Conservation (phyloP, 1,140 invertebrate species). For the Sinella curviseta region DNA sequence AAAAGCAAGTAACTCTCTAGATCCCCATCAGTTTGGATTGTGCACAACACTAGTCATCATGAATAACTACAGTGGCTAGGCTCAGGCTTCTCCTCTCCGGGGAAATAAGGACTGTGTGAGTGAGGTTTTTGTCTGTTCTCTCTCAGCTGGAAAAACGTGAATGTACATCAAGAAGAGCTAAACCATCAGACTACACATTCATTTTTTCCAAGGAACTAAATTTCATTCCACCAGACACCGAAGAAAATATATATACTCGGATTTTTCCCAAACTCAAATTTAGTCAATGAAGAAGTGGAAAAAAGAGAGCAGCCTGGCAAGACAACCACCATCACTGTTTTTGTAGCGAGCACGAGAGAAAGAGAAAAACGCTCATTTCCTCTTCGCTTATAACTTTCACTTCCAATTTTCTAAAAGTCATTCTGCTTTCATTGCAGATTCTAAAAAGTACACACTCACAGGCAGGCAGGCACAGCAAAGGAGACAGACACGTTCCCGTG, state of each 20-base stretch:
- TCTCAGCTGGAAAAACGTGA: not conserved
- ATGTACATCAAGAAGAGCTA: too few relatives aligned
- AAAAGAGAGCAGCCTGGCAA: not conserved
- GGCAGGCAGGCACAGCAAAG: too few relatives aligned
- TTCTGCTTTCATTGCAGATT: not conserved
- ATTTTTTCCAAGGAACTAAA: too few relatives aligned
- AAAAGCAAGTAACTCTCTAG: constrained; percentile 9
- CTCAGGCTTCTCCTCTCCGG: not conserved
- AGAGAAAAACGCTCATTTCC: not conserved
- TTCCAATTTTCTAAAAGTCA: constrained; percentile 12
- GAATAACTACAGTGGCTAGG: constrained; percentile 1
- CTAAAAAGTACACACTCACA: not conserved
- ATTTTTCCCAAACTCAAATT: too few relatives aligned
- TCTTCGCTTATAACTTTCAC: not conserved
- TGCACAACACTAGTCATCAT: constrained; percentile 7
- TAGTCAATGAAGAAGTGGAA: too few relatives aligned
- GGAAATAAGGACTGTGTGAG: constrained; percentile 21
- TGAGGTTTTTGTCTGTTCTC: not conserved
- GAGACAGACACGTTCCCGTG: not conserved
- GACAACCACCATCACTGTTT: not conserved
- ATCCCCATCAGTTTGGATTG: constrained; percentile 21
- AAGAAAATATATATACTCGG: too few relatives aligned
- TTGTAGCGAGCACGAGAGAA: not conserved
- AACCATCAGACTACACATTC: too few relatives aligned
- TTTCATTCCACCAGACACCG: too few relatives aligned